phyloP scores from a whole-genome alignment of 2,113 vertebrate species.

The Acrocephalus kingi region DNA sequence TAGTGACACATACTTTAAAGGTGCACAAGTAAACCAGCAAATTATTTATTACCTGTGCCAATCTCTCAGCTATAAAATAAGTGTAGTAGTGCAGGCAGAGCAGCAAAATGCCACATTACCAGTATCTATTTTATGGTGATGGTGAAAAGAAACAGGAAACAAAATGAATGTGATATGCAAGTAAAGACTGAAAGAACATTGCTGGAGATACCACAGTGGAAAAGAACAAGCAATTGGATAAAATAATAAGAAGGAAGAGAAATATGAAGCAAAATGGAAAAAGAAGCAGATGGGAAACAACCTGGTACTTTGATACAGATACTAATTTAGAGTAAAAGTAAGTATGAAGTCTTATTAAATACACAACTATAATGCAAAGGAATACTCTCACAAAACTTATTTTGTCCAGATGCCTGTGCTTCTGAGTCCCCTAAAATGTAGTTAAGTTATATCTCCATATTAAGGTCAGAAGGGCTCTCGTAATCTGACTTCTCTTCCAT shows the following conservation, averaged over 20 bases:
- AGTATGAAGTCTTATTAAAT: not conserved
- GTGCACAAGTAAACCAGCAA: not conserved
- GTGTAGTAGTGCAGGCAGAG: not conserved
- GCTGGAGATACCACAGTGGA: not conserved
- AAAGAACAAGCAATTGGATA: not conserved
- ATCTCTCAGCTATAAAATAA: not conserved
- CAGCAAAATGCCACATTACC: not conserved
- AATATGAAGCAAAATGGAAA: not conserved
- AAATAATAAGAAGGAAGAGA: not conserved
- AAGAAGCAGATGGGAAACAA: not conserved
- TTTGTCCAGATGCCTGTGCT: not conserved
- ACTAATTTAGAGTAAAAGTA: not conserved
- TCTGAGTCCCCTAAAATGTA: not conserved
- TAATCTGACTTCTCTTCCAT: not conserved
- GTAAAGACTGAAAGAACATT: not conserved
- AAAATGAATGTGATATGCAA: not conserved
- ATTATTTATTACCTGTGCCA: not conserved
- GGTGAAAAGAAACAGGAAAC: not conserved
- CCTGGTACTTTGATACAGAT: not conserved
- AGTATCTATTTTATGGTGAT: not conserved
- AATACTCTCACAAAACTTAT: not conserved
- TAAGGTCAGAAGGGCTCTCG: not conserved
- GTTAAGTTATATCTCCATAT: not conserved
- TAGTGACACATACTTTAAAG: not conserved
- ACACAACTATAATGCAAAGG: not conserved